Percentiles rank a stretch among this genome's conserved stretches.
Evolutionary conservation across 1,140 invertebrate species (phyloP).

Genomic region (Danaus plexippus): DNA sequence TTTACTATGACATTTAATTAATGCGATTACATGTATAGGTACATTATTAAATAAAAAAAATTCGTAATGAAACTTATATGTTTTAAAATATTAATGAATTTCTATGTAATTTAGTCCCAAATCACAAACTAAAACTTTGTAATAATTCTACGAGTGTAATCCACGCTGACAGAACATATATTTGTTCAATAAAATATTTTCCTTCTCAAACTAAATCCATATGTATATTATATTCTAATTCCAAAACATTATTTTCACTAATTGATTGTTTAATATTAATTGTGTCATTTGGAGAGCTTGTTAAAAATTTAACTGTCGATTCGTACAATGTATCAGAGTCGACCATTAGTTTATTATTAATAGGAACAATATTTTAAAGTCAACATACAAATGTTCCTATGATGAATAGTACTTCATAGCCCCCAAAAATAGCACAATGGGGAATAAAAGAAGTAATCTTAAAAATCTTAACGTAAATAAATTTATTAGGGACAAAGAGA

Average conservation of each 20-base stretch:
- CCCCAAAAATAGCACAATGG: slow-evolving; percentile 50
- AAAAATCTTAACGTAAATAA: slow-evolving; percentile 47
- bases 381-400: slow-evolving; percentile 36
- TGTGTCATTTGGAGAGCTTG: slow-evolving; percentile 12
- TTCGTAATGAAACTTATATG: no score
- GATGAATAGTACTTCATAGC: slow-evolving; percentile 35
- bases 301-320: slow-evolving; percentile 22
- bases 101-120: no score
- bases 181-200: no score
- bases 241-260: neutral
- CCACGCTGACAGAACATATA: no score
- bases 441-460: slow-evolving; percentile 41
- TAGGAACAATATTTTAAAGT: slow-evolving; percentile 46
- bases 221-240: no score
- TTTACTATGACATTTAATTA: no score
- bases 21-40: no score
- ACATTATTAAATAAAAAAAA: no score
- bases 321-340: slow-evolving; percentile 28
- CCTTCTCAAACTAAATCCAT: no score
- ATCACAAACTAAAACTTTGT: no score
- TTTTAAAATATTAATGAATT: no score
- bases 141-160: no score
- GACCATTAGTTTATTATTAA: slow-evolving; percentile 34
- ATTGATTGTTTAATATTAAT: slow-evolving; percentile 6
- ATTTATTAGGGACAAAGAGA: slow-evolving; percentile 52